Evolutionary conservation across 53 echinoderm and acorn worm genomes (phyloP).

Genomic region (Mesocentrotus franciscanus): DNA sequence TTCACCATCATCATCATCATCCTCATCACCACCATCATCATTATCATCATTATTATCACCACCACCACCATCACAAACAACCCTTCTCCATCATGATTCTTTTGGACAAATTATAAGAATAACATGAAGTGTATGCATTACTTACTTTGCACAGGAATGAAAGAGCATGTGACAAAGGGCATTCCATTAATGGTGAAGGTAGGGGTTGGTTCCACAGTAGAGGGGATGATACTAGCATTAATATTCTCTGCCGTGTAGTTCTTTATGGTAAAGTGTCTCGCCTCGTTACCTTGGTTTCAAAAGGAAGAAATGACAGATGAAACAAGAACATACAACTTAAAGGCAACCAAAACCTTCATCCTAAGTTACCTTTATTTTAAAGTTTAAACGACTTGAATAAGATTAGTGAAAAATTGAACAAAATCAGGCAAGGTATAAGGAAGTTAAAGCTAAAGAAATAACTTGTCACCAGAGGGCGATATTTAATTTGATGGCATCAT

Average conservation of each 20-base stretch:
- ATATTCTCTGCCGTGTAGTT: slow-evolving; percentile 83
- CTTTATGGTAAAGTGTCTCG: slow-evolving; percentile 88
- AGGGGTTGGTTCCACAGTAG: slow-evolving; percentile 75
- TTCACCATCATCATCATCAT: not conserved
- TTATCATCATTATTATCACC: not conserved
- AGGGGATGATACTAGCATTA: slow-evolving; percentile 71
- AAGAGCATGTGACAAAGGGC: slow-evolving; percentile 79
- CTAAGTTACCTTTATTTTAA: too few relatives aligned
- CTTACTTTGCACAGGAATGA: slow-evolving; percentile 70
- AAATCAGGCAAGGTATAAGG: too few relatives aligned
- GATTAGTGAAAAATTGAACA: too few relatives aligned
- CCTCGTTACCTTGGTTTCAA: slow-evolving; percentile 81
- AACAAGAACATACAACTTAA: not conserved
- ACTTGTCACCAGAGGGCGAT: too few relatives aligned
- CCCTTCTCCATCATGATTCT: slow-evolving; percentile 6
- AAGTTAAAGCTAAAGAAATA: too few relatives aligned
- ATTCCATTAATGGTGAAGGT: slow-evolving; percentile 87
- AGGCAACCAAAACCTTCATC: too few relatives aligned
- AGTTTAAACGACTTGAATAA: too few relatives aligned
- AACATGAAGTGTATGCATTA: not conserved
- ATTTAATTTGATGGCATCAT: too few relatives aligned
- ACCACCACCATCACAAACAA: slow-evolving; percentile 34
- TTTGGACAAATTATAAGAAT: not conserved
- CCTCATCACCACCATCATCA: not conserved
- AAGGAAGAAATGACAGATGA: not conserved